Base-by-base conservation (phyloP, 2,113 vertebrate species). In the Miniopterus natalensis region DNA sequence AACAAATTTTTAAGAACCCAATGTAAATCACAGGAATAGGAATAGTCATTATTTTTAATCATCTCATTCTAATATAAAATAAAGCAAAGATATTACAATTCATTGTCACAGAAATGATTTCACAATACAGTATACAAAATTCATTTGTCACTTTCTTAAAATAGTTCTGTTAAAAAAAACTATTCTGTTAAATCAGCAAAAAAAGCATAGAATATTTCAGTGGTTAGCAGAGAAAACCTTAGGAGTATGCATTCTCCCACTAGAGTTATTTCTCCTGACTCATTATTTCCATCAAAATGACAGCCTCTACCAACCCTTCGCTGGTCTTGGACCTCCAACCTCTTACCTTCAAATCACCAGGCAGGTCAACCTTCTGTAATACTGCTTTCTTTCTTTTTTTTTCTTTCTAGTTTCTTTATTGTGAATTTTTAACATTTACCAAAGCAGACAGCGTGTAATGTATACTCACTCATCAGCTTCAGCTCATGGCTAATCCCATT, bases 21-120 rank as follows among this genome's bases (percentile, higher is more conserved):
- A 90, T 49, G 97, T 95, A 96, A 97, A 47, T 94, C 94, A 97
- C 70, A 96, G 94, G 92, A 96, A 95, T 17, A 17, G 94, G 17
- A 20, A 42, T 31, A 49, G 11, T 3, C 74, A 84, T 86, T 51
- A 27, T 15, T 65, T 80, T 49, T 61, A 88, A 88, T 18, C 2
- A 15, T 29, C 9, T 66, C 45, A 81, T 17, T 36, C 15, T 63
- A 77, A 84, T 47, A 71, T 6, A 65, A 94, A 83, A 74, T 47
- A 49, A 86, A 61, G 25, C 10, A 25, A 51, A 77, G 15, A 31
- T 8, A 63, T 14, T 20, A 66, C 0, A 51, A 63, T 21, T 53
- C 5, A 47, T 2, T 63, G 55, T 73, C 59, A 70, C 0, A 45
- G 17, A 51, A 61, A 27, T 49, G n/a, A 84, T 83, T 77, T 49